phyloP scores from a whole-genome alignment of 2,797 vertebrate genomes.

The Caiman crocodilus region DNA sequence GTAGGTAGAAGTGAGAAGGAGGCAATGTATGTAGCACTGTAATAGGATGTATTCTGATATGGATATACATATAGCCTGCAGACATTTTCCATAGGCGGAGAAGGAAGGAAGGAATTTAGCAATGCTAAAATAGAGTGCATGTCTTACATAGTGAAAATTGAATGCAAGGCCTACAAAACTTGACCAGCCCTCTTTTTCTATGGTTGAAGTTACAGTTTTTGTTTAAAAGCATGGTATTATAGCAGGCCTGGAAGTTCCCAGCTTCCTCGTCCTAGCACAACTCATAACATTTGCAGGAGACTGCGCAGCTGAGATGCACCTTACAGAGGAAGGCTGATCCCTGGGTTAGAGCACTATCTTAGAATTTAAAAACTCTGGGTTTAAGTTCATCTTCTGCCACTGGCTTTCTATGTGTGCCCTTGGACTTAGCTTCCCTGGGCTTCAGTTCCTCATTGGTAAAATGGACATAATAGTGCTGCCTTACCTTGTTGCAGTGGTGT shows the following conservation, averaged over 20 bases:
- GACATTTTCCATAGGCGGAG: not conserved
- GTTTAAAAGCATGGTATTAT: not conserved
- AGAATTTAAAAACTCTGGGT: rapidly evolving
- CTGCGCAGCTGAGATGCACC: not conserved
- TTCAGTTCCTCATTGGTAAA: no score
- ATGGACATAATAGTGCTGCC: no score
- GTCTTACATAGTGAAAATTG: not conserved
- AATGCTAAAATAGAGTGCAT: not conserved
- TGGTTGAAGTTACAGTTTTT: no score
- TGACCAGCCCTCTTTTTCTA: rapidly evolving
- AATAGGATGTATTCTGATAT: not conserved
- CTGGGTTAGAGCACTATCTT: not conserved
- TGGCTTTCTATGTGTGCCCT: not conserved
- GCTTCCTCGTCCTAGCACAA: no score
- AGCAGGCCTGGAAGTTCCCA: not conserved
- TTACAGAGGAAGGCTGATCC: not conserved
- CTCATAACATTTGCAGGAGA: no score
- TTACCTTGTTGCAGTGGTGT: no score
- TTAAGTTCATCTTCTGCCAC: not conserved
- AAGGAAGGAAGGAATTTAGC: not conserved
- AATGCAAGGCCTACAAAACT: not conserved
- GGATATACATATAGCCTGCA: not conserved
- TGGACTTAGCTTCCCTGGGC: no score
- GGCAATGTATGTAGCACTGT: not conserved
- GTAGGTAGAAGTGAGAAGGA: not conserved